These are phyloP conservation scores for Hylaeus anthracinus DNA, from an alignment of 1,140 invertebrate species.

Conservation along the genomic window DNA sequence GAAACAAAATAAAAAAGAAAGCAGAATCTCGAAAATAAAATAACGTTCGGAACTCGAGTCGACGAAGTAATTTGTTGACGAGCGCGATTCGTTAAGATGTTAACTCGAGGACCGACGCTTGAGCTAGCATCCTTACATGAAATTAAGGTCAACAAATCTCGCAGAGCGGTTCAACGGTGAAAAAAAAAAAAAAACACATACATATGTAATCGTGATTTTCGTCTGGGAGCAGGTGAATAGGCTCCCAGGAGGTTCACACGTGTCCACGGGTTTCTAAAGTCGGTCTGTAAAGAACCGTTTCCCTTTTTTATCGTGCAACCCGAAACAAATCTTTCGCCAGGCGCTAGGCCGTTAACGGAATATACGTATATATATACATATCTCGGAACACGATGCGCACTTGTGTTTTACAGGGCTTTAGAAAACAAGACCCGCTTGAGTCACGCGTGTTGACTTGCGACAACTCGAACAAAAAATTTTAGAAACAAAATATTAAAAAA, in stretches of 20 bases:
- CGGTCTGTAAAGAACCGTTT: constrained; percentile 41
- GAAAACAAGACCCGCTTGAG: constrained; percentile 37
- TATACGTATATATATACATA: no score
- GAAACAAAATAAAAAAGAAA: neutral
- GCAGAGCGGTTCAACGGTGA: constrained; percentile 13
- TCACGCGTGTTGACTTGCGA: constrained; percentile 41
- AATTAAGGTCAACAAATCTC: constrained; percentile 38
- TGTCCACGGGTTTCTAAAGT: constrained; percentile 38
- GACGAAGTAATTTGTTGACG: constrained; percentile 41
- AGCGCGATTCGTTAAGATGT: constrained; percentile 36
- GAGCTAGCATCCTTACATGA: constrained; percentile 45
- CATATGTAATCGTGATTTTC: neutral
- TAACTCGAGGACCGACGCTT: constrained; percentile 36
- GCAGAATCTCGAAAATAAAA: neutral
- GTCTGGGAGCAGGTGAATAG: constrained; percentile 28
- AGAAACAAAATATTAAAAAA: constrained; percentile 16
- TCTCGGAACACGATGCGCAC: constrained; percentile 39
- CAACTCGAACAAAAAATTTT: constrained; percentile 2
- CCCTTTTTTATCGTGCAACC: constrained; percentile 25
- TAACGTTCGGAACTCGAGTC: constrained; percentile 19
- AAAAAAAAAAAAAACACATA: neutral
- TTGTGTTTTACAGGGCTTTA: constrained; percentile 32
- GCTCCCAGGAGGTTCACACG: constrained; percentile 29
- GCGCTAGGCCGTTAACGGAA: constrained; percentile 20
- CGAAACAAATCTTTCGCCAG: constrained; percentile 42